phyloP scores from a whole-genome alignment of 2,797 vertebrate species.

The Australoheros facetus region DNA sequence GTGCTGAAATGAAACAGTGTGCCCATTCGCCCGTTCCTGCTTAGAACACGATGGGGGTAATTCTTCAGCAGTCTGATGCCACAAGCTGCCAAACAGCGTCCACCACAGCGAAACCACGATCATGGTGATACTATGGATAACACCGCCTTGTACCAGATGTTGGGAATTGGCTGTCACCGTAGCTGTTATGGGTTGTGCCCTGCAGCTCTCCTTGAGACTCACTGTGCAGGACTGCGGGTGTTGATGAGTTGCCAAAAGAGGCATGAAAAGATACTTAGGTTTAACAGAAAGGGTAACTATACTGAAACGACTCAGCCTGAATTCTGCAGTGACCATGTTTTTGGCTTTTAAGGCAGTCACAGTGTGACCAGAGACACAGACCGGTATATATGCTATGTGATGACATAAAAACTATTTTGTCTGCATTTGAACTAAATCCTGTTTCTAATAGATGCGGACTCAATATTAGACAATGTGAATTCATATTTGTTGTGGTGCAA shows the following conservation, averaged over 20 bases:
- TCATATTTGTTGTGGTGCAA: constrained; percentile 13
- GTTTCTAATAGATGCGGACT: constrained; percentile 41
- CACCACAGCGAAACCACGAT: constrained; percentile 64
- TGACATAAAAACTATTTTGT: constrained; percentile 59
- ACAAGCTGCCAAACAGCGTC: constrained; percentile 76
- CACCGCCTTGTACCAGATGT: constrained; percentile 82
- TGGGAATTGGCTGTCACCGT: constrained; percentile 78
- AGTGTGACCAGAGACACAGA: constrained; percentile 45
- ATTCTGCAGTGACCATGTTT: constrained; percentile 30
- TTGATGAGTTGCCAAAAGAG: constrained; percentile 64
- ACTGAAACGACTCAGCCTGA: constrained; percentile 8
- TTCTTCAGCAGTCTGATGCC: constrained; percentile 74
- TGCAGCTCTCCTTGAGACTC: constrained; percentile 73
- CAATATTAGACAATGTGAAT: constrained; percentile 23
- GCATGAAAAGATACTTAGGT: constrained; percentile 23
- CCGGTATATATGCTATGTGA: constrained; percentile 48
- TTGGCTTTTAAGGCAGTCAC: constrained; percentile 39
- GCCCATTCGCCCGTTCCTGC: constrained; percentile 67
- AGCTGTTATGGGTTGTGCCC: constrained; percentile 63
- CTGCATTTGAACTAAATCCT: constrained; percentile 42
- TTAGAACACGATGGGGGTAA: constrained; percentile 77
- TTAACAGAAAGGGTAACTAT: constrained; percentile 25
- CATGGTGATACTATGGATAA: constrained; percentile 56
- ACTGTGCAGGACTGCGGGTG: constrained; percentile 67
- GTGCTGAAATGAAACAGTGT: constrained; percentile 80